phyloP scores from a whole-genome alignment of 2,888 invertebrate species.

The Orchesellides sinensis region DNA sequence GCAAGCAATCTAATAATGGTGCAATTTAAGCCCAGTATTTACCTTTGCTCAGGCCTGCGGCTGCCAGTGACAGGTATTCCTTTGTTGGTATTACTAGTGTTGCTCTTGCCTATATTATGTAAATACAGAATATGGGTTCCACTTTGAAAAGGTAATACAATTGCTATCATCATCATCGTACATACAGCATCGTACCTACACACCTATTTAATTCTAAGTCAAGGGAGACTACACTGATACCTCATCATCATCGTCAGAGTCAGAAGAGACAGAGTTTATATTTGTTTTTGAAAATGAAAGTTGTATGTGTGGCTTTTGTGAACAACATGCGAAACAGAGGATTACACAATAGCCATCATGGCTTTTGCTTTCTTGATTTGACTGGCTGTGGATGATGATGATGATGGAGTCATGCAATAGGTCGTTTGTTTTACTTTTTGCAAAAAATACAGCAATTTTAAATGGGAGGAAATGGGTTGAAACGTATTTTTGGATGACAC shows the following conservation, averaged over 20 bases:
- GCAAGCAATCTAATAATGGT: neutral
- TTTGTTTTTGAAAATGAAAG: constrained; percentile 72
- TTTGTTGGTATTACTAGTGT: neutral
- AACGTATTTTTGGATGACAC: constrained; percentile 35
- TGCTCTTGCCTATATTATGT: neutral
- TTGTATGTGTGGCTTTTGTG: constrained; percentile 31
- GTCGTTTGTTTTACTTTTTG: constrained; percentile 25
- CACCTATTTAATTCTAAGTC: constrained; percentile 18
- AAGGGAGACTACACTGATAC: constrained; percentile 33
- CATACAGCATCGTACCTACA: neutral
- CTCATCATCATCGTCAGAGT: neutral
- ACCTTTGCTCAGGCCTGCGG: neutral
- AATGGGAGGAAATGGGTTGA: constrained; percentile 46
- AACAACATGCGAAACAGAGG: constrained; percentile 32
- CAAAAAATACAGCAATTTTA: constrained; percentile 12
- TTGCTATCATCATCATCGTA: no score
- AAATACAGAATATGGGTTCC: neutral
- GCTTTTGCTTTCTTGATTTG: constrained; percentile 1
- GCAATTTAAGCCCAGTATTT: constrained; percentile 15
- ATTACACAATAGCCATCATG: constrained; percentile 40
- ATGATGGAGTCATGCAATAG: constrained; percentile 28
- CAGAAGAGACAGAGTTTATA: no score
- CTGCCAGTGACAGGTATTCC: constrained; percentile 13
- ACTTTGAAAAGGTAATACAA: no score
- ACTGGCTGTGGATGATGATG: neutral